Evolutionary conservation across 23 tunicate species (phyloP), one percentile per base, ranked within the genome.

Genomic region (Aplidium turbinatum): DNA sequence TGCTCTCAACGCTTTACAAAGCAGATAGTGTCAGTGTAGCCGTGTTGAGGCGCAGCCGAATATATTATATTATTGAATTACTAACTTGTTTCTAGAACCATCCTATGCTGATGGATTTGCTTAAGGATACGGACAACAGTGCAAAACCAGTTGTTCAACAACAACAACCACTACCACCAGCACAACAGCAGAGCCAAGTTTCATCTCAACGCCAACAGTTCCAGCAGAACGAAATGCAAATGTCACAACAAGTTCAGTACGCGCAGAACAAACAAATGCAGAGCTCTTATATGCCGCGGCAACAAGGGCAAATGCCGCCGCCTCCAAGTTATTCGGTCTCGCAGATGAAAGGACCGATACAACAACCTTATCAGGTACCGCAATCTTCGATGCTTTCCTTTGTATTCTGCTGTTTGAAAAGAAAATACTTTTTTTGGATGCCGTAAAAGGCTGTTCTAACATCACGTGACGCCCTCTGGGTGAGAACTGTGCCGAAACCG

Each of bases 101-200:
- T 47, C 96, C 96, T 13, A 88, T 88, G 87, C 38, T 88, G 33
- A n/a, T 88, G 84, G 55, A 31, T 47, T 58, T 80, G 63, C 70
- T 88, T 33, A 81, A 79, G 40, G 85, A 76, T 30, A 16, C 22
- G 0, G 72, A 68, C 5, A 52, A 26, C 31, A 47, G 38, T 18
- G 47, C 70, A 0, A 31, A 33, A 21, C 47, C 48, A 38, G 29
- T 33, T 6, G 69, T 31, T 19, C 90, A 65, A 38, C 45, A 56
- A 33, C 53, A 62, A 60, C 48, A 64, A 33, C 30, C 20, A 33
- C 76, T 69, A 0, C 77, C 11, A 51, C 58, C 9, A 77, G 7
- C 16, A 45, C 58, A 42, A 31, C 35, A 61, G 40, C 58, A 1
- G 40, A 64, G 33, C 13, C 51, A 51, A 34, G 40, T n/a, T n/a